Evolutionary conservation across 2,888 invertebrate species (phyloP).

Genomic region (Lobophora halterata): DNA sequence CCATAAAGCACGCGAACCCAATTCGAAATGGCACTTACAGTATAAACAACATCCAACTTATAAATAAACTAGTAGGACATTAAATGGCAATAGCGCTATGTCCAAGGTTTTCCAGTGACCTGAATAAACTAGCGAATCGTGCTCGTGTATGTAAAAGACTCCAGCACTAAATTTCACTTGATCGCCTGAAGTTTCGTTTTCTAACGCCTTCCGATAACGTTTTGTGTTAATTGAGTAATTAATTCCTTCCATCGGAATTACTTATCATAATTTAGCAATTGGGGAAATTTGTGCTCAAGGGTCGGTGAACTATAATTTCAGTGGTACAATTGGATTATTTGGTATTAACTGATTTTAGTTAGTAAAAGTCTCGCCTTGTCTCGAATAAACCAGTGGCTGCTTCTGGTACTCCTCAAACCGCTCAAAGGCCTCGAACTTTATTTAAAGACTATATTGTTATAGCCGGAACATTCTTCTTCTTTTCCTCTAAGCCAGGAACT

Average conservation of each 20-base stretch:
- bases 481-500: too few relatives aligned
- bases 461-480: too few relatives aligned
- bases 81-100: slow-evolving; percentile 24
- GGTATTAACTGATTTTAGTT: too few relatives aligned
- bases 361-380: too few relatives aligned
- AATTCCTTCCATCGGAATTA: slow-evolving; percentile 10
- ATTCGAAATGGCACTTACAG: slow-evolving; percentile 8
- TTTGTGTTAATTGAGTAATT: slow-evolving; percentile 11
- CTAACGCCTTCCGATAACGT: background rate
- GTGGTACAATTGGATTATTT: too few relatives aligned
- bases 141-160: slow-evolving; percentile 12
- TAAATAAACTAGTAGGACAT: slow-evolving; percentile 26
- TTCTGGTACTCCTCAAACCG: too few relatives aligned
- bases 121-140: slow-evolving; percentile 22
- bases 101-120: slow-evolving; percentile 34
- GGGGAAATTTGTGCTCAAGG: slow-evolving; percentile 11
- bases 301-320: slow-evolving; percentile 2
- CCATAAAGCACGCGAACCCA: slow-evolving; percentile 7
- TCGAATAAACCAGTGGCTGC: too few relatives aligned
- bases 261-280: slow-evolving; percentile 1
- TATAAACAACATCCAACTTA: slow-evolving; percentile 19
- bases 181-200: slow-evolving; percentile 3
- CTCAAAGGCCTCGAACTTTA: too few relatives aligned
- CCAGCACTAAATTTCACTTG: slow-evolving; percentile 11
- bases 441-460: too few relatives aligned